Conservation (phyloP, 2,797 vertebrate species). For the Cephalopachus bancanus region DNA sequence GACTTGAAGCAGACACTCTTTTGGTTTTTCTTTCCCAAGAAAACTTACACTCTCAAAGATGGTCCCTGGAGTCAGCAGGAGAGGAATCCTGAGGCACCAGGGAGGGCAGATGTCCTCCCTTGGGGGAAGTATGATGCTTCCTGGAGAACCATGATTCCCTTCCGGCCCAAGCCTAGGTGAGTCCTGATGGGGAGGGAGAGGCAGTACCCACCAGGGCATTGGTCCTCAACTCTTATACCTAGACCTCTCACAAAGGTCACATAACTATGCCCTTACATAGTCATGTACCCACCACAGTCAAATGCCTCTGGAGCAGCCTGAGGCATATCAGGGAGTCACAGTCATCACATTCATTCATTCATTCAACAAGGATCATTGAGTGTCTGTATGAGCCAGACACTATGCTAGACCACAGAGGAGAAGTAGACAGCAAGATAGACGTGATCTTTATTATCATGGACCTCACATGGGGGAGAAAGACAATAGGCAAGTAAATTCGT, state of each 20-base stretch:
- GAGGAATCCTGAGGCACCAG: rapidly evolving
- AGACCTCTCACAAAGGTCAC: background rate
- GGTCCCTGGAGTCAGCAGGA: background rate
- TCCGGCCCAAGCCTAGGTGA: constrained; percentile 56
- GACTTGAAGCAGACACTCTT: background rate
- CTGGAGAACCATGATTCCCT: constrained; percentile 49
- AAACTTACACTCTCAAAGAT: background rate
- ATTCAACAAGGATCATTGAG: background rate
- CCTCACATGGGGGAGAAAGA: background rate
- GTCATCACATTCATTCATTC: background rate
- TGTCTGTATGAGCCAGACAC: background rate
- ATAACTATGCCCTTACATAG: too few species aligned
- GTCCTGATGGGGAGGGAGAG: background rate
- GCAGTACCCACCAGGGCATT: background rate
- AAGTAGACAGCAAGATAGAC: background rate
- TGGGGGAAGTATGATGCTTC: background rate
- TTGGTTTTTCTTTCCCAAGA: constrained; percentile 58
- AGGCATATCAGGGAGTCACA: background rate
- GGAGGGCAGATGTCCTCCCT: rapidly evolving
- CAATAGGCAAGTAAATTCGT: too few species aligned
- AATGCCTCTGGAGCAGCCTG: background rate
- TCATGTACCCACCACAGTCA: background rate
- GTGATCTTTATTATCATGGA: background rate
- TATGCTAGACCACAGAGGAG: background rate
- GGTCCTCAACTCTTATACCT: background rate